Evolutionary conservation across 2,113 vertebrate species (phyloP).

Genomic region (Mustelus asterias): DNA sequence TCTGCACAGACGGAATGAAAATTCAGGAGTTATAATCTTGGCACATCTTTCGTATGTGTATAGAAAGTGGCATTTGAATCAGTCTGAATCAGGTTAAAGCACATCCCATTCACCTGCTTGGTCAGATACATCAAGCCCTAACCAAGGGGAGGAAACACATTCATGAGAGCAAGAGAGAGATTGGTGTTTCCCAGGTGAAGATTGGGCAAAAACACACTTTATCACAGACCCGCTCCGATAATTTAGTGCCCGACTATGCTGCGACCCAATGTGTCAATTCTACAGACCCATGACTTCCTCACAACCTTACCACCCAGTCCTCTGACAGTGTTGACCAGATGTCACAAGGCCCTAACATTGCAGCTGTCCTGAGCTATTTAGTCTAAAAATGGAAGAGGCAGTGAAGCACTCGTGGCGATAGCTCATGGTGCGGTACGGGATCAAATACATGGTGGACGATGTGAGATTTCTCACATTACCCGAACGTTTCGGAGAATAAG

Average conservation of each 20-base stretch:
- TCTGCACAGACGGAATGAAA: neutral
- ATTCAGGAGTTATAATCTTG: neutral
- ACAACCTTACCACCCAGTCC: neutral
- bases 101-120: neutral
- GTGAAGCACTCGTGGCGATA: neutral
- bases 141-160: neutral
- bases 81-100: neutral
- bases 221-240: neutral
- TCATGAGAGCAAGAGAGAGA: neutral
- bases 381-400: slow-evolving; percentile 11
- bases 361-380: neutral
- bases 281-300: neutral
- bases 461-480: neutral
- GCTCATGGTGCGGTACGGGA: neutral
- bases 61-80: neutral
- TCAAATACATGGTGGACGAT: neutral
- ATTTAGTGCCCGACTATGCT: neutral
- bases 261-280: neutral
- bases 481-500: neutral
- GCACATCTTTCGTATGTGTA: neutral
- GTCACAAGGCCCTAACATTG: neutral
- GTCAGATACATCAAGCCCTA: neutral
- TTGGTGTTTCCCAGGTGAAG: neutral
- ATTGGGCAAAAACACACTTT: neutral
- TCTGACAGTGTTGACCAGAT: neutral